Conservation (phyloP, 64 coral and sea anemone species). For the Montipora cactus region DNA sequence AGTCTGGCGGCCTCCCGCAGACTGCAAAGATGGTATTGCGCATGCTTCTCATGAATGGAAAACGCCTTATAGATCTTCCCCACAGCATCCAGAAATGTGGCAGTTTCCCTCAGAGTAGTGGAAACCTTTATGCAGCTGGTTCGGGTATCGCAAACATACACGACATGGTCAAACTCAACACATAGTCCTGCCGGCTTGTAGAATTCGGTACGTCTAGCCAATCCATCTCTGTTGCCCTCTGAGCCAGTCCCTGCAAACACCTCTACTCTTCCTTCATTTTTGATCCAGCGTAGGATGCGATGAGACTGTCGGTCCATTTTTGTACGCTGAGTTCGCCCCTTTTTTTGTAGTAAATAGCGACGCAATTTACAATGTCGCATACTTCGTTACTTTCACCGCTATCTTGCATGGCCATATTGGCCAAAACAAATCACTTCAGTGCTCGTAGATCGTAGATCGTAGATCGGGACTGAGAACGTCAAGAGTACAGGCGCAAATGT, state of each 20-base stretch:
- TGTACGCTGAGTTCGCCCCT: neutral
- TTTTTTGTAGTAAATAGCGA: too few relatives aligned
- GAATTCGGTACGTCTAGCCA: constrained; percentile 10
- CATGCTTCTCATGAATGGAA: constrained; percentile 34
- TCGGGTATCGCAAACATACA: constrained; percentile 34
- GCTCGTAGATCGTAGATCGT: too few relatives aligned
- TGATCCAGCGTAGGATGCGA: constrained; percentile 35
- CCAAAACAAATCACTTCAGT: too few relatives aligned
- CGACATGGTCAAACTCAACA: constrained; percentile 43
- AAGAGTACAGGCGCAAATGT: too few relatives aligned
- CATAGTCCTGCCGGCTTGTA: constrained; percentile 27
- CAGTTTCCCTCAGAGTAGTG: constrained; percentile 14
- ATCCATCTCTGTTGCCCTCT: constrained; percentile 20
- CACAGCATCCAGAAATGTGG: constrained; percentile 29
- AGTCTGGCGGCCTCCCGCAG: constrained; percentile 24
- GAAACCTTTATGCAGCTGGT: constrained; percentile 45
- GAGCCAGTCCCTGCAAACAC: constrained; percentile 45
- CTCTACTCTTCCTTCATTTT: neutral
- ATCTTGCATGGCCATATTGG: too few relatives aligned
- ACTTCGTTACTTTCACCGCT: too few relatives aligned
- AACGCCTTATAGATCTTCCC: constrained; percentile 39
- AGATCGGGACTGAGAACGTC: too few relatives aligned
- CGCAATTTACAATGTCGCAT: too few relatives aligned
- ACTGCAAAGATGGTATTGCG: neutral
- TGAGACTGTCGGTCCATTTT: constrained; percentile 42